Evolutionary conservation across 2,797 vertebrate species (phyloP), one percentile per base, ranked within the genome.

Genomic region (Mionectes olivaceus): DNA sequence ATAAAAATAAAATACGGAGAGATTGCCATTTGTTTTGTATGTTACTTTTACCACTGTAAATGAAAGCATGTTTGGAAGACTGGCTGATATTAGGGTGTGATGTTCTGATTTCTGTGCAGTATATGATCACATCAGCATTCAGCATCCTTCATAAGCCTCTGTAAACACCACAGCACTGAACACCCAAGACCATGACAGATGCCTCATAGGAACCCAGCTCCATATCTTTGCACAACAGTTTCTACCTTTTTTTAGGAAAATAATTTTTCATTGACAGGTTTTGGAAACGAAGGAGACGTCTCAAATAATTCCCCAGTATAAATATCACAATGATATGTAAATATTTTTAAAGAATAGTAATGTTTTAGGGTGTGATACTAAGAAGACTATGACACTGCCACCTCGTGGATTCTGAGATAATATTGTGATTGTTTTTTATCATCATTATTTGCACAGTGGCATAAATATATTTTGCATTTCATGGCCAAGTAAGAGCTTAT

Each of bases 391-490:
- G 93, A 96, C 91, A 96, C 95, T 97, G 96, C 97, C 97, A 97
- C 96, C 97, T 97, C 94, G 97, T 97, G 97, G 94, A 93, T 96
- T 95, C 76, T 71, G 55, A 96, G 91, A 95, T 84, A 92, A 89
- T 63, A 93, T 61, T 65, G 74, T 67, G 59, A 69, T 86, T 35
- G 17, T 86, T 65, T 64, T 89, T 71, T 71, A 44, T 73, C 35
- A 18, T 70, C 18, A 10, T 55, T 77, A 46, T 89, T 85, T 92
- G 67, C 44, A 22, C 33, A 64, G 52, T 53, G 55, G 10, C 32
- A 49, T 69, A 75, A 82, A 15, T 2, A 5, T 13, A 14, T n/a
- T 22, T 63, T 3, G 4, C 24, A 52, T 5, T 67, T 79, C 41
- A 18, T 15, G 41, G 33, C 16, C 33, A 88, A 91, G 78, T 75